Evolutionary conservation across 2,888 invertebrate species (phyloP), one percentile per base, ranked within the genome.

Genomic region (Harpalus rufipes): DNA sequence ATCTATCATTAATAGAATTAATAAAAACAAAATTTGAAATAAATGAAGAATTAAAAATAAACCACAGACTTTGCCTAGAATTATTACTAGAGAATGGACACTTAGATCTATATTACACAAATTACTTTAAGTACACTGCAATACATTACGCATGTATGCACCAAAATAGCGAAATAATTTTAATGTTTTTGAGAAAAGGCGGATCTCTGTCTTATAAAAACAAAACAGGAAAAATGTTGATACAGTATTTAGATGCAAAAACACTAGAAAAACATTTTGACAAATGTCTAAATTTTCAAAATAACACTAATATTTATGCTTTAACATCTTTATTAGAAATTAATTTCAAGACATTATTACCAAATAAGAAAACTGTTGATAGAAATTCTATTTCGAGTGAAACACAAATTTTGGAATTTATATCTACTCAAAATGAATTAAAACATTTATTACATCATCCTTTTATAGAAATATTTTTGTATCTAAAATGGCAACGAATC

Each of bases 241-340:
- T 80, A 7, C 41, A 63, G 14, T 80, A 39, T 16, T 16, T 80
- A 16, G 32, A 61, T 39, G 41, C 58, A 39, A 14, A 63, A 61
- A 80, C 32, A 61, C 41, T 80, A 7, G 80, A 80, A 63, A 59
- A 61, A 61, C 61, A 80, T 41, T 80, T 80, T 14, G 61, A 80
- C 12, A 63, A 80, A 7, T 80, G 80, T 80, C 18, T 80, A 7
- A n/a, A 18, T 10, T 80, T 39, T 39, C 8, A 4, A 12, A 79
- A 79, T 32, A 7, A 21, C n/a, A 14, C 7, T 8, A 58, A 79
- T 32, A 14, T 59, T 14, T 21, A 65, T 25, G 2, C 21, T 4
- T 56, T 18, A n/a, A 2, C n/a, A 59, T 16, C 61, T 39, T 7
- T 32, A 59, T 10, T 80, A 8, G 39, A 80, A 41, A 44, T 80